Evolutionary conservation across 2,888 invertebrate species (phyloP), one percentile per base, ranked within the genome.

Genomic region (Drosophila kambysellisi): DNA sequence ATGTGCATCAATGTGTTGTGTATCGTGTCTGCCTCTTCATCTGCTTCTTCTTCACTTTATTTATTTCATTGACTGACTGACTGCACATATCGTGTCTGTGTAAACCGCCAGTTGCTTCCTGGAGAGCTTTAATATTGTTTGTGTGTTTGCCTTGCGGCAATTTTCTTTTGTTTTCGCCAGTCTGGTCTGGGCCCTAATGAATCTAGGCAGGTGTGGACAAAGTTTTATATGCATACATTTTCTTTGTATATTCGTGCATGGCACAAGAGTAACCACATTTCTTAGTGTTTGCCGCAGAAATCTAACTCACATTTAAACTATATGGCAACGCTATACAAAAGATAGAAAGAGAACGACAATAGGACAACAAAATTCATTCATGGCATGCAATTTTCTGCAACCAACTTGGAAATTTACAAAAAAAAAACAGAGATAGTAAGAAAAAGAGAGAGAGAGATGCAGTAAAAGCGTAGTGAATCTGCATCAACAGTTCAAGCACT

Each of bases 161-260:
- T 88, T 88, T 82, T 82, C 88, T 76, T 79, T 84, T 84, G 79
- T 70, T 68, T 64, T 64, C 53, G 46, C 46, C 46, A 25, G 46
- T 46, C 52, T 12, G 41, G 56, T 63, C 66, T 73, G 60, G 30
- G 50, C 12, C 37, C 32, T 62, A 60, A 57, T 52, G 53, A 70
- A 63, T 59, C 20, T 50, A 46, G 43, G 57, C 60, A 73, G 74
- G 79, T 68, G 64, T 62, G 51, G n/a, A 68, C 61, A 65, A 46
- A 54, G 39, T 41, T 48, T 32, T 43, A 15, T 37, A 29, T 39
- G 50, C 50, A 29, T 12, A 32, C 37, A 35, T 53, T 52, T 20
- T 43, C 57, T n/a, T 70, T 43, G 25, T 20, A 48, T 50, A 57
- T 51, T 51, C 48, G 11, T n/a, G 20, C n/a, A 58, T 59, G 33